Base-by-base conservation (phyloP, 1,140 invertebrate genomes). In the Orchesella cincta region DNA sequence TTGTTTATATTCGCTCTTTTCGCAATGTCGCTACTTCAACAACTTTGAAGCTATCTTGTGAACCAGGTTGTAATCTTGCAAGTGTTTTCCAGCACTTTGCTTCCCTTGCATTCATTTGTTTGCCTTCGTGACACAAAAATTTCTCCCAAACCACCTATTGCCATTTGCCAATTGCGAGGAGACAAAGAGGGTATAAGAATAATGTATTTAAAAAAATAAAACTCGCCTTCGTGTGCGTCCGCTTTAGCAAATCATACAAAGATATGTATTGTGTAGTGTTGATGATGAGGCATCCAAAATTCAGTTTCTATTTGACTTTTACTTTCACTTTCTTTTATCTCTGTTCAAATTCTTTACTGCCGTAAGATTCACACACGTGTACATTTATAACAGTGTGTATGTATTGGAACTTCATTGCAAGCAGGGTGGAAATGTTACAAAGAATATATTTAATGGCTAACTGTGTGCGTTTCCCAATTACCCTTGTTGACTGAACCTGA, bases 401-500 rank as follows among this genome's bases (percentile, higher is more conserved):
- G 8, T 8, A 46, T 8, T 46, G 20, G 39, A 46, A 57, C 23
- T 57, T 57, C 23, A 14, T 14, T 57, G 3, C 52, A 23, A 57
- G 23, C 52, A 18, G 8, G 12, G 23, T 18, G 14, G 52, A 57
- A 57, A n/a, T 12, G 52, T 57, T 57, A 57, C 23, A n/a, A 57
- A 14, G 52, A n/a, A n/a, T 57, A n/a, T 8, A 3, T 57, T 57
- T 57, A 14, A 57, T 14, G 52, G 23, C 52, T n/a, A 57, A 57
- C 23, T 57, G 52, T 57, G 52, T 12, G 3, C 3, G 52, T 23
- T 57, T 57, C 23, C 52, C 52, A 57, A 57, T 57, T 57, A 57
- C 52, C 52, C 52, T 57, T 57, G 52, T 57, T 57, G 12, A 57
- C 52, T 57, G 12, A 57, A 57, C 52, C 52, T 57, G 52, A 57